Evolutionary conservation across 2,113 vertebrate genomes (phyloP).

Genomic region (Takifugu flavidus): DNA sequence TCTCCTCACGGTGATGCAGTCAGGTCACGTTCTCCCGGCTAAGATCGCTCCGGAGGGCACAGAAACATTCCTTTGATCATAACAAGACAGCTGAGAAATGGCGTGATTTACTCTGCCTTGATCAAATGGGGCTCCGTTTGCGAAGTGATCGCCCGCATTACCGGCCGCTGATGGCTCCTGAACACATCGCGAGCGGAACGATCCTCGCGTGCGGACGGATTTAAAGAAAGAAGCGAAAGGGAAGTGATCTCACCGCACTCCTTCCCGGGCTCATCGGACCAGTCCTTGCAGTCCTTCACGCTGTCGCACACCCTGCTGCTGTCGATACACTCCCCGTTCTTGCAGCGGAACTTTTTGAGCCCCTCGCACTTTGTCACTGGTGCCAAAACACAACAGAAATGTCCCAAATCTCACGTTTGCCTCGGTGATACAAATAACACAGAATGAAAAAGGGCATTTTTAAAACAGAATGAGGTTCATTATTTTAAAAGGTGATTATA

Average conservation of each 20-base stretch:
- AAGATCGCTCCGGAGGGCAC: slow-evolving; percentile 39
- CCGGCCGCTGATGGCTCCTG: slow-evolving; percentile 9
- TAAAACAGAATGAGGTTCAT: too few species aligned
- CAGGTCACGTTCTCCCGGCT: slow-evolving; percentile 42
- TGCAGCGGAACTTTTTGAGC: slow-evolving; percentile 89
- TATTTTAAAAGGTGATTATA: too few species aligned
- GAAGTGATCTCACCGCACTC: slow-evolving; percentile 85
- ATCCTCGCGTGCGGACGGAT: neutral
- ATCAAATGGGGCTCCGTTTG: slow-evolving; percentile 52
- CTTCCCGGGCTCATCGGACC: slow-evolving; percentile 94
- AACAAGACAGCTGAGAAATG: slow-evolving; percentile 47
- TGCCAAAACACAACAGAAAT: neutral
- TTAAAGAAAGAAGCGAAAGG: neutral
- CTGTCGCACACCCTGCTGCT: slow-evolving; percentile 91
- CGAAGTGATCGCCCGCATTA: slow-evolving; percentile 42
- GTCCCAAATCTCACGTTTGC: neutral
- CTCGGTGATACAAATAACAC: neutral
- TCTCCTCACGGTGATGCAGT: slow-evolving; percentile 42
- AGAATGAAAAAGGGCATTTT: neutral
- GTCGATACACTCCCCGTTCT: slow-evolving; percentile 94
- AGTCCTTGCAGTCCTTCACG: slow-evolving; percentile 92
- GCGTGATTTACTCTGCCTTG: slow-evolving; percentile 44
- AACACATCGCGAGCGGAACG: neutral
- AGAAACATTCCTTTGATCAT: slow-evolving; percentile 55
- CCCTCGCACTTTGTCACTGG: slow-evolving; percentile 90